These are phyloP conservation scores for Calonectris borealis DNA, from an alignment of 2,113 vertebrate species.

Conservation along the genomic window DNA sequence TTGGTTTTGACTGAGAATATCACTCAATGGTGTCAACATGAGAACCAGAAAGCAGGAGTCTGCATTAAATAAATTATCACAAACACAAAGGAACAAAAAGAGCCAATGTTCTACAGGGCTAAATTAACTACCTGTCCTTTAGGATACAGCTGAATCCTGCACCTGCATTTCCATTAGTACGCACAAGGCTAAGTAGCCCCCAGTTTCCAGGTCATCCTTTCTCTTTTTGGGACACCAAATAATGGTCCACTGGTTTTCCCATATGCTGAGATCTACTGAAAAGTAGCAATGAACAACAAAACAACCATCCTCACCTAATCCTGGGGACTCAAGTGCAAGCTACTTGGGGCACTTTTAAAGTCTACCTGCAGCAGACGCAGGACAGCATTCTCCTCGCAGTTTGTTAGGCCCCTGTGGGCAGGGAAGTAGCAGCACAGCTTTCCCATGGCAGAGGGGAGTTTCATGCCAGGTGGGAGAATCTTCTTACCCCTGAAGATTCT, in stretches of 20 bases:
- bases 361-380: neutral
- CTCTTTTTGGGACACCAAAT: neutral
- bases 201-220: neutral
- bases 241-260: neutral
- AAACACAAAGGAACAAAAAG: neutral
- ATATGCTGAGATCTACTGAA: neutral
- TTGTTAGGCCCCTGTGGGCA: neutral
- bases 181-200: too few species aligned
- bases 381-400: neutral
- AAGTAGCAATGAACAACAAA: neutral
- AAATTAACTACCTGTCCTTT: neutral
- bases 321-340: neutral
- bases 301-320: too few species aligned
- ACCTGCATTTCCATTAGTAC: neutral
- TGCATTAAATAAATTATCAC: neutral
- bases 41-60: neutral
- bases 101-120: neutral
- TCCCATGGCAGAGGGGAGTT: neutral
- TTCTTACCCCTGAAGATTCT: neutral
- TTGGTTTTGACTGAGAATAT: neutral
- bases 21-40: neutral
- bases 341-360: neutral
- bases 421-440: neutral
- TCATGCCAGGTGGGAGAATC: neutral
- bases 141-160: neutral